Conservation (phyloP, 2,888 invertebrate species). For the Schizaphis graminum region DNA sequence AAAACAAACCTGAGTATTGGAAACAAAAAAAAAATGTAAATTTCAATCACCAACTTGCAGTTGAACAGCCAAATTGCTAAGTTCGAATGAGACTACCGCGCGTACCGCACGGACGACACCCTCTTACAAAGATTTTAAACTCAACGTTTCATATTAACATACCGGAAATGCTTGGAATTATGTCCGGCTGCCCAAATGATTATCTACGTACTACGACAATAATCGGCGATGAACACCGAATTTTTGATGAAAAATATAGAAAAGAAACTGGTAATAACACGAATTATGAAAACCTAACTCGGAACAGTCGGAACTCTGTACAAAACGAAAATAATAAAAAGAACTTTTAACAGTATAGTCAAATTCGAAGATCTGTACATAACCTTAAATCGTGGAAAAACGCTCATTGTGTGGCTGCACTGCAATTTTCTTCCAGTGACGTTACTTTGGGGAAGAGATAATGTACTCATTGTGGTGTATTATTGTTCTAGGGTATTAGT, state of each 20-base stretch:
- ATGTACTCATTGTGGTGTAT: neutral
- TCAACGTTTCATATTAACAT: slow-evolving; percentile 34
- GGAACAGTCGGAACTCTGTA: neutral
- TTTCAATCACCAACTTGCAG: neutral
- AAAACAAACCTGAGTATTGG: neutral
- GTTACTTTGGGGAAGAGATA: neutral
- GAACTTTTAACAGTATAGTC: slow-evolving; percentile 59
- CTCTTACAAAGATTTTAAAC: neutral
- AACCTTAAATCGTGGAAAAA: slow-evolving; percentile 46
- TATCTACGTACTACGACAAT: neutral
- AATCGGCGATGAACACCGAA: neutral
- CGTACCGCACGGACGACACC: neutral
- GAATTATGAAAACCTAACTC: neutral
- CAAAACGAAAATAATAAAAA: slow-evolving; percentile 54
- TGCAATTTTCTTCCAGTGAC: slow-evolving; percentile 35
- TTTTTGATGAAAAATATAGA: neutral
- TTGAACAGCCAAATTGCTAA: neutral
- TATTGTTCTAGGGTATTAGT: no score
- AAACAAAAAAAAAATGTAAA: neutral
- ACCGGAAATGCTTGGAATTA: slow-evolving; percentile 37
- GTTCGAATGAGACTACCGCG: neutral
- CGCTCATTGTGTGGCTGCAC: slow-evolving; percentile 29
- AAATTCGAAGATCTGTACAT: slow-evolving; percentile 40
- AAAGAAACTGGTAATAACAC: neutral
- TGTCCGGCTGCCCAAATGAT: neutral